These are phyloP conservation scores for Isichthys henryi DNA, from an alignment of 2,113 vertebrate species.

Conservation along the genomic window DNA sequence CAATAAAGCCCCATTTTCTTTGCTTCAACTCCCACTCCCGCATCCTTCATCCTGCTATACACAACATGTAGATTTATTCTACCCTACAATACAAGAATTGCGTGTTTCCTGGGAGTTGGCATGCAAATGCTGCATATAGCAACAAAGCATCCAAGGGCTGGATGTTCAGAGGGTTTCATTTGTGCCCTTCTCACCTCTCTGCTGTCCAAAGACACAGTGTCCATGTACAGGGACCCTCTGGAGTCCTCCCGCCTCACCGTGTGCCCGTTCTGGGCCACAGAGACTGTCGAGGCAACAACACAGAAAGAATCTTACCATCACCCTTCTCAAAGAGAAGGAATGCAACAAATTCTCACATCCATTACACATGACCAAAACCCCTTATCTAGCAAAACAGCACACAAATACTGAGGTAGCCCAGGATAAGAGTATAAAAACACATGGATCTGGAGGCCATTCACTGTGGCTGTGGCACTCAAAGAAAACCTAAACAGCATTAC, in stretches of 20 bases:
- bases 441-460: background rate
- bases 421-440: background rate
- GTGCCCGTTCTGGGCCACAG: slow-evolving; percentile 67
- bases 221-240: slow-evolving; percentile 73
- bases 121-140: background rate
- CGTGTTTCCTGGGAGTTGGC: background rate
- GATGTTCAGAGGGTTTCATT: background rate
- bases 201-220: slow-evolving; percentile 48
- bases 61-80: background rate
- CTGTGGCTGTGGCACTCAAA: background rate
- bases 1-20: background rate
- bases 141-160: background rate
- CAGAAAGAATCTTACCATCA: background rate
- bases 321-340: background rate
- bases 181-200: slow-evolving; percentile 43
- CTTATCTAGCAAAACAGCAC: background rate
- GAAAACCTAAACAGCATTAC: background rate
- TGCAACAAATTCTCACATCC: background rate
- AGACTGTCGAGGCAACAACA: slow-evolving; percentile 46
- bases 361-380: background rate
- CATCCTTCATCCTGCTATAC: background rate
- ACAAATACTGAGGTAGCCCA: background rate
- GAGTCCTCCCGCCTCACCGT: slow-evolving; percentile 80
- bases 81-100: background rate
- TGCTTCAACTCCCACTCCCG: background rate